These are phyloP conservation scores for Erythrolamprus reginae DNA, from an alignment of 2,113 vertebrate genomes.

Conservation along the genomic window DNA sequence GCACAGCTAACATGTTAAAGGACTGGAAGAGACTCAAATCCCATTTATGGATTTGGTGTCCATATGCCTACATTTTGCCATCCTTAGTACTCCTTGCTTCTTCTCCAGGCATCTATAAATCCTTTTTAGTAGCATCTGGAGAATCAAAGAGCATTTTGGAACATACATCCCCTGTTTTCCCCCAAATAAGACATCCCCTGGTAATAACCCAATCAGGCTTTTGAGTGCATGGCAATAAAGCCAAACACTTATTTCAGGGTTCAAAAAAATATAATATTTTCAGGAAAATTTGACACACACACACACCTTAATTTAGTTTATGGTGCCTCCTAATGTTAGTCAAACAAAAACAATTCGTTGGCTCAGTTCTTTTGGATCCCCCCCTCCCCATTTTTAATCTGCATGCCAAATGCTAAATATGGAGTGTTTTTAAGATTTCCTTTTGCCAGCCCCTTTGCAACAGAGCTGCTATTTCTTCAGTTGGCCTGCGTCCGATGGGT, in stretches of 20 bases:
- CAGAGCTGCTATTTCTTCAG: slow-evolving; percentile 36
- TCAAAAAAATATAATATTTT: no score
- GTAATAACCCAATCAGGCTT: no score
- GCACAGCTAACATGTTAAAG: slow-evolving; percentile 10
- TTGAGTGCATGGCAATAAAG: no score
- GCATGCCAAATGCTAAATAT: neutral
- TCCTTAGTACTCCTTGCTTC: neutral
- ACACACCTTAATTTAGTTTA: neutral
- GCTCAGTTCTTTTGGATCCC: neutral
- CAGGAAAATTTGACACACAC: neutral
- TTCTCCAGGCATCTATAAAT: neutral
- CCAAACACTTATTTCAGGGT: no score
- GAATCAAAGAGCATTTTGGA: neutral
- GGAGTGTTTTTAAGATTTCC: slow-evolving; percentile 26
- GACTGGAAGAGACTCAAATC: neutral
- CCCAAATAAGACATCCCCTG: no score
- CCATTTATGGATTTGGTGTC: neutral
- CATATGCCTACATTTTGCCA: neutral
- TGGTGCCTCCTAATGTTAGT: neutral
- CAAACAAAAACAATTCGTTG: slow-evolving; percentile 1
- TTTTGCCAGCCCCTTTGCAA: slow-evolving; percentile 25
- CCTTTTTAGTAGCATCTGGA: neutral
- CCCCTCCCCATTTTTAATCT: neutral
- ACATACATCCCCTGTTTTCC: neutral
- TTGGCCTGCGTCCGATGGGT: slow-evolving; percentile 18